A percentile compares a stretch with the other conserved stretches of the same genome.
phyloP scores from a whole-genome alignment of 2,113 vertebrate species.

The Oncorhynchus keta region DNA sequence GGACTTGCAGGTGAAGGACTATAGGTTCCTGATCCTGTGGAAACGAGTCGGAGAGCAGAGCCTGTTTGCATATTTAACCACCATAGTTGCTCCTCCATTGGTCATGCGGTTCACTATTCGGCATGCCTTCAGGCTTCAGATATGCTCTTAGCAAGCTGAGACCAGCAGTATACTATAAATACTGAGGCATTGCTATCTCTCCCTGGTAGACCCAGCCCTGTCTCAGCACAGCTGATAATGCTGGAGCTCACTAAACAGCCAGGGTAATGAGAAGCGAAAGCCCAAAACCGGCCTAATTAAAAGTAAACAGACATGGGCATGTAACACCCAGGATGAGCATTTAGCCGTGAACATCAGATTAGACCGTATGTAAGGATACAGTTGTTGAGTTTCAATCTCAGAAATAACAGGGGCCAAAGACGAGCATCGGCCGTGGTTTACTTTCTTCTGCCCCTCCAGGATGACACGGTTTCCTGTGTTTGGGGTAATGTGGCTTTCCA shows the following conservation, averaged over 20 bases:
- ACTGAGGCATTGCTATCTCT: not conserved
- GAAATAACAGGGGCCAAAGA: conserved; percentile 32
- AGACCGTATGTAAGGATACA: conserved; percentile 58
- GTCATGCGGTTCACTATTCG: not conserved
- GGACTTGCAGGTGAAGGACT: not conserved
- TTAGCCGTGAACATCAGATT: conserved; percentile 58
- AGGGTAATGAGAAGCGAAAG: conserved; percentile 60
- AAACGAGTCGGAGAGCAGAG: conserved; percentile 15
- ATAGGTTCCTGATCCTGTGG: conserved; percentile 6
- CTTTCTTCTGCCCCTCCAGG: conserved; percentile 15
- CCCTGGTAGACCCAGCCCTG: not conserved
- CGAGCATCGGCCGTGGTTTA: not conserved
- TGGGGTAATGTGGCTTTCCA: conserved; percentile 49
- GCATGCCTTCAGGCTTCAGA: not conserved
- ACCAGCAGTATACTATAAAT: not conserved
- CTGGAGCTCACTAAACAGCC: conserved; percentile 43
- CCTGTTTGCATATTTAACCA: conserved; percentile 42
- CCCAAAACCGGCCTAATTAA: conserved; percentile 61
- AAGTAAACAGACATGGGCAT: conserved; percentile 25
- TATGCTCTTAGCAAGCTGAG: not conserved
- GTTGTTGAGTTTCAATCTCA: conserved; percentile 52
- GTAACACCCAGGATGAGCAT: conserved; percentile 46
- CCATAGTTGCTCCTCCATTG: not conserved
- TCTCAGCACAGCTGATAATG: conserved; percentile 1
- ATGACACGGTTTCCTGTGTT: conserved; percentile 43